A percentile compares a stretch with the other conserved stretches of the same genome.
phyloP scores from a whole-genome alignment of 2,888 invertebrate genomes.

The Platycheirus rosarum region DNA sequence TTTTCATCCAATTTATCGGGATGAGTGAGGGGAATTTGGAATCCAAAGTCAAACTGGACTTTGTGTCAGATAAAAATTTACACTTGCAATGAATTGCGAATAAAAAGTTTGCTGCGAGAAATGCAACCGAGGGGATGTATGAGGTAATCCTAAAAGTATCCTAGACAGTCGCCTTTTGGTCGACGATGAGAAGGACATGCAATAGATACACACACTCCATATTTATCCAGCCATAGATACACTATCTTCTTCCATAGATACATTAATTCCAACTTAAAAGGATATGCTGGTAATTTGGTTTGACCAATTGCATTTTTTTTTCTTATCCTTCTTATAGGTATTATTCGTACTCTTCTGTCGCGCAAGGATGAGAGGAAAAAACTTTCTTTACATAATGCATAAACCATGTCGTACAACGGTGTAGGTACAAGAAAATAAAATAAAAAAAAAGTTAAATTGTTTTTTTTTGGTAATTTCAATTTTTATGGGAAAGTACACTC shows the following conservation, averaged over 20 bases:
- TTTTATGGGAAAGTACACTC: conserved; percentile 22
- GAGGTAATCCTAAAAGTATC: conserved; percentile 43
- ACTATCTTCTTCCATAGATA: conserved; percentile 5
- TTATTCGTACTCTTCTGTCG: background rate
- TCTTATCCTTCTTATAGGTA: background rate
- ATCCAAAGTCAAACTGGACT: conserved; percentile 34
- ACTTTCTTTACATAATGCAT: conserved; percentile 63
- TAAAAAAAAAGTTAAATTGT: background rate
- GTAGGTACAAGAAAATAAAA: conserved; percentile 8
- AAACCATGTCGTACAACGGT: conserved; percentile 52
- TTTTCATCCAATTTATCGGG: conserved; percentile 14
- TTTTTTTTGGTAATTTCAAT: conserved; percentile 23
- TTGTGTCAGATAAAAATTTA: conserved; percentile 27
- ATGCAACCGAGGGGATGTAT: conserved; percentile 9
- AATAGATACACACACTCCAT: conserved; percentile 14
- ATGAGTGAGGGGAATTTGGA: background rate
- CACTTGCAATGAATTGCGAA: conserved; percentile 32
- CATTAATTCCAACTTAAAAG: conserved; percentile 56
- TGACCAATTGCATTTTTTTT: conserved; percentile 62
- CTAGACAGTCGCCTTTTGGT: conserved; percentile 55
- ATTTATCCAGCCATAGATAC: background rate
- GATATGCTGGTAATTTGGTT: conserved; percentile 66
- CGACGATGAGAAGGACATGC: conserved; percentile 11
- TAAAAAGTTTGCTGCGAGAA: conserved; percentile 41
- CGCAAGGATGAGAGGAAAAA: conserved; percentile 21